Conservation (phyloP, 2,113 vertebrate genomes). For the Atractosteus spatula region DNA sequence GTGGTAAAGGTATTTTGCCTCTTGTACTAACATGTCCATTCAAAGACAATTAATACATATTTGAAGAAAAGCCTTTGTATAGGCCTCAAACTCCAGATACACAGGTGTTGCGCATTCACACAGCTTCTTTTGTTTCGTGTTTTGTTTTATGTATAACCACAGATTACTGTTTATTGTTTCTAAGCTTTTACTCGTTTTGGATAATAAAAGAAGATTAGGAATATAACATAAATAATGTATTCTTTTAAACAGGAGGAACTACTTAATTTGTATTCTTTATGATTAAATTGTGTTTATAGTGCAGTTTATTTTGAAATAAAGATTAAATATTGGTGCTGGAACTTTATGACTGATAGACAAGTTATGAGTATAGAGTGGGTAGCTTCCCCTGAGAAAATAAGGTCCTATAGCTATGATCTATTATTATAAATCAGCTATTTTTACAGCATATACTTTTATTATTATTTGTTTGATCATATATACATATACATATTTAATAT, state of each 20-base stretch:
- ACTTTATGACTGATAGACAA: too few relatives aligned
- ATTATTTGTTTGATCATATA: too few relatives aligned
- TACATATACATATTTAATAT: too few relatives aligned
- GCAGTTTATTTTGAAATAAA: too few relatives aligned
- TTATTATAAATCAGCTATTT: too few relatives aligned
- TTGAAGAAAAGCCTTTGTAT: constrained; percentile 25
- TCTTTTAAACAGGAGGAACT: neutral
- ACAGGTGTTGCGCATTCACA: constrained; percentile 34
- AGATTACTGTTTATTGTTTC: constrained; percentile 15
- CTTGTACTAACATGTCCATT: constrained; percentile 51
- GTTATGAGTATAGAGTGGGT: too few relatives aligned
- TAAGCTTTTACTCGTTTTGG: constrained; percentile 23
- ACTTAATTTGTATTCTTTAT: neutral
- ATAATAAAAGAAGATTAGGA: constrained; percentile 27
- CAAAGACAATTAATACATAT: constrained; percentile 35
- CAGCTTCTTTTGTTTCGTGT: neutral
- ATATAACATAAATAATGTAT: neutral
- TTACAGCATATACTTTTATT: too few relatives aligned
- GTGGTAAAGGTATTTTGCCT: constrained; percentile 30
- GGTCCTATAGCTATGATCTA: too few relatives aligned
- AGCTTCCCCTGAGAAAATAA: too few relatives aligned
- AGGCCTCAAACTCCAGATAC: constrained; percentile 30
- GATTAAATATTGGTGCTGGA: too few relatives aligned
- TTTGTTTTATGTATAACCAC: constrained; percentile 23
- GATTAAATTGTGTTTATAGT: neutral